These are phyloP conservation scores for Gephyroberyx darwinii DNA, from an alignment of 2,797 vertebrate genomes.

Conservation along the genomic window DNA sequence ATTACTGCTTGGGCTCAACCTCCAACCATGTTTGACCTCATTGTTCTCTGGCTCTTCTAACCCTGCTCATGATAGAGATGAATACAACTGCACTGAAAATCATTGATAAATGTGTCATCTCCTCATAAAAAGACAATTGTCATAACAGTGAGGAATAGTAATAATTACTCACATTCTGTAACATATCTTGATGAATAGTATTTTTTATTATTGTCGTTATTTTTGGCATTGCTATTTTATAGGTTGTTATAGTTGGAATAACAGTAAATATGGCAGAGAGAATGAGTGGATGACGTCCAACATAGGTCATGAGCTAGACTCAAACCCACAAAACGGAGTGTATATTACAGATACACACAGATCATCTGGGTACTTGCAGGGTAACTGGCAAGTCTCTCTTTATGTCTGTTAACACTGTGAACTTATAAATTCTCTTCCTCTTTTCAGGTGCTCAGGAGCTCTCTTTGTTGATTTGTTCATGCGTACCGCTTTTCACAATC, in stretches of 20 bases:
- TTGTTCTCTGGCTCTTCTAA: slow-evolving; percentile 18
- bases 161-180: neutral
- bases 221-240: slow-evolving; percentile 10
- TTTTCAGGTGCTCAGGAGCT: too few species aligned
- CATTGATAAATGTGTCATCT: too few species aligned
- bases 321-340: neutral
- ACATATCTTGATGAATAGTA: neutral
- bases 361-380: too few species aligned
- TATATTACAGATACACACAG: too few species aligned
- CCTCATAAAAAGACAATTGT: neutral
- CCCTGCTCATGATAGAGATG: neutral
- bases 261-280: neutral
- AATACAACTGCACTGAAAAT: too few species aligned
- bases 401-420: too few species aligned
- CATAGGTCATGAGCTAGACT: neutral
- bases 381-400: too few species aligned
- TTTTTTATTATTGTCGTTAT: neutral
- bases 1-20: slow-evolving; percentile 33
- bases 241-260: neutral
- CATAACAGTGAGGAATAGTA: neutral
- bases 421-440: too few species aligned
- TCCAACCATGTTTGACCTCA: slow-evolving; percentile 11
- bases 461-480: too few species aligned
- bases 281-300: neutral
- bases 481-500: too few species aligned